Conservation (phyloP, 2,888 invertebrate species). For the Aleiodes testaceus region DNA sequence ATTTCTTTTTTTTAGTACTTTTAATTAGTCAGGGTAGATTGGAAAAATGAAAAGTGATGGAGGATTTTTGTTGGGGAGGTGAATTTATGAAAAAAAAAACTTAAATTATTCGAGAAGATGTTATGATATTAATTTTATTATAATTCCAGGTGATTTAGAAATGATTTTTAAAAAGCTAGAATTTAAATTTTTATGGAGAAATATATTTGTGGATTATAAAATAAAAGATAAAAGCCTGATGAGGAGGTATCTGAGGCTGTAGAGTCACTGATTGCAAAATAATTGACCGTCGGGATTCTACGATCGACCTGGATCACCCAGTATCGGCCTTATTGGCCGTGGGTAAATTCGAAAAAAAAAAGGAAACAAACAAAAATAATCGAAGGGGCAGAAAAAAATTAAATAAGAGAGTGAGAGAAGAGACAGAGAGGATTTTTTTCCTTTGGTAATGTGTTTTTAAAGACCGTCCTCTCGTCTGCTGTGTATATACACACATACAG, state of each 20-base stretch:
- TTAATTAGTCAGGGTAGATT: no score
- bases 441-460: conserved; percentile 72
- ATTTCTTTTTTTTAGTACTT: no score
- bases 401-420: conserved; percentile 11
- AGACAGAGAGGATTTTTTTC: conserved; percentile 50
- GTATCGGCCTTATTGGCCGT: conserved; percentile 68
- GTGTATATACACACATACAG: background rate
- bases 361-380: conserved; percentile 26
- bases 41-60: no score
- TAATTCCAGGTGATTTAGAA: no score
- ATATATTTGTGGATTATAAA: background rate
- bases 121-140: no score
- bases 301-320: conserved; percentile 65
- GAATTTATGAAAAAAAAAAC: no score
- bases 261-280: conserved; percentile 69
- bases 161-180: no score
- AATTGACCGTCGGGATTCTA: conserved; percentile 68
- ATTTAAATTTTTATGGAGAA: no score
- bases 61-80: no score
- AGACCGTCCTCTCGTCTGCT: conserved; percentile 66
- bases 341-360: conserved; percentile 32
- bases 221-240: background rate
- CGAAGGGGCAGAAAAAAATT: conserved; percentile 6
- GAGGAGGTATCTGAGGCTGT: background rate
- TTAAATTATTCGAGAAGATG: no score